phyloP scores from a whole-genome alignment of 2,113 vertebrate genomes.

The Mixornis gularis region DNA sequence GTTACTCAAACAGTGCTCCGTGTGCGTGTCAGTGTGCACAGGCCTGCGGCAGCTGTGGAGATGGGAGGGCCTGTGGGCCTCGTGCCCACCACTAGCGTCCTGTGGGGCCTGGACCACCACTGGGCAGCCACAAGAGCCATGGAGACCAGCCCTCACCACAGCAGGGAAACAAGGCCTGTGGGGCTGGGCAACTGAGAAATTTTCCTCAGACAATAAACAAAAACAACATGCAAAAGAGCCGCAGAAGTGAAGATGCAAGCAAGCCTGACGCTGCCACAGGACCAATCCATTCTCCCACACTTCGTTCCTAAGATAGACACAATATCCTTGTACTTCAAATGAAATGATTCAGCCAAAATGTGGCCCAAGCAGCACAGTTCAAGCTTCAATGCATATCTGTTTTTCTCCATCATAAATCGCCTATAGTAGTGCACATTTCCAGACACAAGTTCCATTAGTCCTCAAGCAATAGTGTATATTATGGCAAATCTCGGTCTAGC shows the following conservation, averaged over 20 bases:
- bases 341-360: neutral
- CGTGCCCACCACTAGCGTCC: rapidly evolving
- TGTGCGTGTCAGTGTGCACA: rapidly evolving
- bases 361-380: neutral
- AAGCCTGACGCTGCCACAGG: neutral
- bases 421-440: neutral
- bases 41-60: rapidly evolving
- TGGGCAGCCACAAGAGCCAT: rapidly evolving
- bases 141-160: neutral
- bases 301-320: neutral
- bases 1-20: rapidly evolving
- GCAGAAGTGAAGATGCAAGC: rapidly evolving
- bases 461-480: neutral
- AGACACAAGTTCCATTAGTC: neutral
- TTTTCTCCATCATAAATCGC: rapidly evolving
- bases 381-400: neutral
- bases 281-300: rapidly evolving
- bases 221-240: neutral
- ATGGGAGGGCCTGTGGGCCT: neutral
- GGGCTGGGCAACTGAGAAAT: neutral
- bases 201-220: neutral
- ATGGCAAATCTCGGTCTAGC: neutral
- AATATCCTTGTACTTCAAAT: neutral
- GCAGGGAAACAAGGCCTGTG: neutral
- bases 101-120: rapidly evolving